Percentiles rank a stretch among this genome's conserved stretches.
Conservation (phyloP, 2,797 vertebrate species). For the Lepus townsendii region DNA sequence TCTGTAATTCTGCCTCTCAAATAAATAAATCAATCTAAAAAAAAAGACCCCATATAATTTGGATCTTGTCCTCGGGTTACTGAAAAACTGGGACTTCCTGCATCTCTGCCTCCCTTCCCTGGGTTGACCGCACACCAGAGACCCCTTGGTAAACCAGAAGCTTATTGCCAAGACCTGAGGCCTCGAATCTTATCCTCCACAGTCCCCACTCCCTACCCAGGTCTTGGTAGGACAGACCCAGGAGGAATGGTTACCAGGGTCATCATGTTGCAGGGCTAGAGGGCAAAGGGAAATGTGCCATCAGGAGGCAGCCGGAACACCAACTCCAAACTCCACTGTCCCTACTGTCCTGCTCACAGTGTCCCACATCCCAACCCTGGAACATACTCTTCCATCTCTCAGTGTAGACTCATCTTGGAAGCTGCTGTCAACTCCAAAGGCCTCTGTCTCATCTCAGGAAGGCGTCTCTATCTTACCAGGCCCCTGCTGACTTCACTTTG, state of each 20-base stretch:
- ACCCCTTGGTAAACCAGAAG: not conserved
- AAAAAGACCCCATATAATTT: not conserved
- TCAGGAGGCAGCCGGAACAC: not conserved
- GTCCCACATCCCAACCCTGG: not conserved
- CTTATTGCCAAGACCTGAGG: not conserved
- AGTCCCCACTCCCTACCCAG: not conserved
- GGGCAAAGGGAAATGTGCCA: not conserved
- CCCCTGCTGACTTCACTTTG: not conserved
- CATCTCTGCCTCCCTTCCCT: not conserved
- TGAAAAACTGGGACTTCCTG: not conserved
- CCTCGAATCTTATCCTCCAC: not conserved
- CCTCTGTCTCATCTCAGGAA: not conserved
- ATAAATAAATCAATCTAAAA: too few species aligned
- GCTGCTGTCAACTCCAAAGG: not conserved
- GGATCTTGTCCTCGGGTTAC: not conserved
- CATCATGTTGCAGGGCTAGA: not conserved
- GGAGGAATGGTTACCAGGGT: not conserved
- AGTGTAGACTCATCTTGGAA: not conserved
- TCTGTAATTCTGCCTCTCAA: too few species aligned
- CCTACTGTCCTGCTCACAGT: not conserved
- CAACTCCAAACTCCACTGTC: not conserved
- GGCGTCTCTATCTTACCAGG: not conserved
- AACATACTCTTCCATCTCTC: not conserved
- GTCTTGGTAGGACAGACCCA: not conserved
- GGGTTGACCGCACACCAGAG: not conserved